These are phyloP conservation scores for Scaptomyza parva DNA, from an alignment of 2,888 invertebrate genomes.

Conservation along the genomic window DNA sequence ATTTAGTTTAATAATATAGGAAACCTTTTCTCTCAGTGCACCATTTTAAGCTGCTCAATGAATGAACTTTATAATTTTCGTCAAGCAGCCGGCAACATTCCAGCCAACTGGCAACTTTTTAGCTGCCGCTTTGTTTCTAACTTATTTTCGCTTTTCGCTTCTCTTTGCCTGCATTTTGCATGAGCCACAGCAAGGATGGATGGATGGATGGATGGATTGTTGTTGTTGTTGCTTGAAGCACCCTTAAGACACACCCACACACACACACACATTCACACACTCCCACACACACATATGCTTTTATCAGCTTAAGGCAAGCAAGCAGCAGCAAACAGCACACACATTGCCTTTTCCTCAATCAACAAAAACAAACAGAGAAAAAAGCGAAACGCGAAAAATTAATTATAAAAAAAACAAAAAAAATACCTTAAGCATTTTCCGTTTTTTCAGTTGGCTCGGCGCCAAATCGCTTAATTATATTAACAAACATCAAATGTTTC, in stretches of 20 bases:
- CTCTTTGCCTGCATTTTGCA: slow-evolving; percentile 56
- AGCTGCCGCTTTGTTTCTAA: slow-evolving; percentile 23
- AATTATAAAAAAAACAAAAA: slow-evolving; percentile 67
- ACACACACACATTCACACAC: not conserved
- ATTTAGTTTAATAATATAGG: too few relatives aligned
- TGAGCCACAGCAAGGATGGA: slow-evolving; percentile 28
- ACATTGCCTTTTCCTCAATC: slow-evolving; percentile 22
- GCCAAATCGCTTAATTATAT: slow-evolving; percentile 68
- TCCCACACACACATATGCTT: slow-evolving; percentile 16
- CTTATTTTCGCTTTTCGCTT: slow-evolving; percentile 60
- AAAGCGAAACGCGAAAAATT: slow-evolving; percentile 46
- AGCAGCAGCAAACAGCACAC: not conserved
- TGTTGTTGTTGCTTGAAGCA: slow-evolving; percentile 19
- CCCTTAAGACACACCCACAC: not conserved
- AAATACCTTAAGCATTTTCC: slow-evolving; percentile 44
- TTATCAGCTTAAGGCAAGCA: slow-evolving; percentile 37
- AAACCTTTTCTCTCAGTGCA: not conserved
- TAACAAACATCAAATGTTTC: slow-evolving; percentile 56
- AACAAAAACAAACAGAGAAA: slow-evolving; percentile 15
- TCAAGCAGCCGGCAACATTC: slow-evolving; percentile 9
- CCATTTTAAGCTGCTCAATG: slow-evolving; percentile 1
- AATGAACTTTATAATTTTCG: slow-evolving; percentile 19
- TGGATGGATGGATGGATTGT: too few relatives aligned
- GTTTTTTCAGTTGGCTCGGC: slow-evolving; percentile 5
- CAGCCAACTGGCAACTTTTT: slow-evolving; percentile 5